Evolutionary conservation across 2,888 invertebrate genomes (phyloP).

Genomic region (Drosophila setosimentum): DNA sequence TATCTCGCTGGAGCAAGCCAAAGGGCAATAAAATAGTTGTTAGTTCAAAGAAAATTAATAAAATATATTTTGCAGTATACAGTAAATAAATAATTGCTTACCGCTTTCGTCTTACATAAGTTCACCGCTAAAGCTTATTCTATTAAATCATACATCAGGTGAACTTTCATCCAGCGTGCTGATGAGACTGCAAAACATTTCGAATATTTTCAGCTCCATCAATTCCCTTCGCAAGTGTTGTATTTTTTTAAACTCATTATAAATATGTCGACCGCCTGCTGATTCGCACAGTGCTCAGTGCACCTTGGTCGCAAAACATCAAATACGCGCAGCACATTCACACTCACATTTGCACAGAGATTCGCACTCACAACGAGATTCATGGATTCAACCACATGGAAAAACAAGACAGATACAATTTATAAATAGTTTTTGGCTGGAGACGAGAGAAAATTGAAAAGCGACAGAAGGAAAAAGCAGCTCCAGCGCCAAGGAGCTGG

Average conservation of each 20-base stretch:
- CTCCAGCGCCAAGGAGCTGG: conserved; percentile 2
- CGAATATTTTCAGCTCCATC: not conserved
- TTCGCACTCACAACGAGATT: conserved; percentile 28
- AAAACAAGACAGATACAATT: conserved; percentile 74
- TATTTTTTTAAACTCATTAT: conserved; percentile 49
- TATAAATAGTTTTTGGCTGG: conserved; percentile 77
- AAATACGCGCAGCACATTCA: conserved; percentile 1
- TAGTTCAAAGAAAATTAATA: not conserved
- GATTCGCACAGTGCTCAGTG: conserved; percentile 10
- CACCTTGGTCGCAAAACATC: conserved; percentile 29
- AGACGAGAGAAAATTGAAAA: conserved; percentile 73
- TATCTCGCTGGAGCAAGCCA: not conserved
- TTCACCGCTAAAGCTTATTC: conserved; percentile 14
- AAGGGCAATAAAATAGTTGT: not conserved
- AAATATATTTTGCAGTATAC: not conserved
- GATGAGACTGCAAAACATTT: conserved; percentile 3
- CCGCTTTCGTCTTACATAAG: not conserved
- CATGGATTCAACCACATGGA: conserved; percentile 50
- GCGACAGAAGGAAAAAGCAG: conserved; percentile 17
- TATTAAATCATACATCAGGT: conserved; percentile 30
- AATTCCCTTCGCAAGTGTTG: not conserved
- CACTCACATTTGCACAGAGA: conserved; percentile 3
- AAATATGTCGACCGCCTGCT: conserved; percentile 35
- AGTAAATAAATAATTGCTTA: not conserved
- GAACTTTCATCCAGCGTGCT: conserved; percentile 13